Evolutionary conservation across 2,113 vertebrate genomes (phyloP), one percentile per base, ranked within the genome.

Genomic region (Echinops telfairi): DNA sequence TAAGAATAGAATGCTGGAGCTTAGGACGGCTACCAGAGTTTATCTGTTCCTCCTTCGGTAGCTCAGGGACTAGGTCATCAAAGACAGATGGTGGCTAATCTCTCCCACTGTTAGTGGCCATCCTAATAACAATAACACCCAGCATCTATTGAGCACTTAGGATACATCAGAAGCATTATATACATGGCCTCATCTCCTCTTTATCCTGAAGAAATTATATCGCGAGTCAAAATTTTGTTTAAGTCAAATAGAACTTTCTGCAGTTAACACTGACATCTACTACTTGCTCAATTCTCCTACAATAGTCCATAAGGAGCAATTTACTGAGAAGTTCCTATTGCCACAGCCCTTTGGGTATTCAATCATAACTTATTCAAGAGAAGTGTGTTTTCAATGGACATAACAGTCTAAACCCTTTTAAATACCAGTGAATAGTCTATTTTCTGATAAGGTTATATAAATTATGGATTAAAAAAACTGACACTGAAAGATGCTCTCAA

Each of bases 221-320:
- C 11, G 40, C 43, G 57, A 75, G 31, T 79, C 22, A 43, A 85
- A 57, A 81, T n/a, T 53, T 53, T 10, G 43, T 12, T 62, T 83
- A 88, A 57, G 25, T 77, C 75, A 85, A 75, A 27, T 88, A 79
- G 62, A 70, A 76, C 29, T 92, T 95, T 70, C 70, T 76, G 20
- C 29, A 75, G 25, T 62, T 90, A 77, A 90, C 68, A 3, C 29
- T 88, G 3, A 1, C 38, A 20, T 53, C 23, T 83, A 27, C 33
- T 53, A 22, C 27, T 64, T 76, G 7, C 47, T 53, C 9, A 53
- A 9, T 53, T 53, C 47, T 53, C 70, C 62, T 88, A 88, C 90
- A 93, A 90, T 70, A n/a, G 12, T 62, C 73, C 78, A 33, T 47
- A 16, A 38, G 20, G 66, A 9, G 71, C 6, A 82, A 38, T 53